Evolutionary conservation across 2,888 invertebrate genomes (phyloP), one percentile per base, ranked within the genome.

Genomic region (Leptopilina drosophilae): DNA sequence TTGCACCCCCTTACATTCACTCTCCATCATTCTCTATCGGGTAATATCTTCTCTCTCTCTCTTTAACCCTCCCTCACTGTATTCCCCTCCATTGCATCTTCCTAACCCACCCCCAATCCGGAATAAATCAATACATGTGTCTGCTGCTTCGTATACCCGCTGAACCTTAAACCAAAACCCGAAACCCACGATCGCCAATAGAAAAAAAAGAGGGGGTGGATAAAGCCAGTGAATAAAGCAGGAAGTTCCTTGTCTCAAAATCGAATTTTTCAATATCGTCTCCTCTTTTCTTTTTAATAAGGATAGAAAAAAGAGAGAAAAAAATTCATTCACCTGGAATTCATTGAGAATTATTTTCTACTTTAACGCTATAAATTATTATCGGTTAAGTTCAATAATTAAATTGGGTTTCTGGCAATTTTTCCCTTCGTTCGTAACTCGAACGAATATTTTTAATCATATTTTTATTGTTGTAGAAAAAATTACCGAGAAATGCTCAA

Each of bases 71-170:
- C 42, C 42, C 75, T 76, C 81, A 65, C 66, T 64, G 82, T 64
- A 78, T 78, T 78, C 80, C 65, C 53, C 69, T 64, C 76, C 62
- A 69, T 62, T 69, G 78, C 64, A 49, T 56, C 73, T 83, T 80
- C 42, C 78, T 79, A 79, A 77, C 80, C 84, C 84, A 84, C 85
- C 86, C 84, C 85, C 85, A 80, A 84, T 83, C 86, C 87, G 87
- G 89, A 91, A 91, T 91, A 91, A 91, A 91, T 91, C 91, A 91
- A 91, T 91, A 91, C 90, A 90, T 89, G 90, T 91, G 91, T 91
- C 91, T 91, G 91, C 90, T 88, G 87, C 88, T 87, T 86, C 87
- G 87, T 85, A 86, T 86, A 85, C 85, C 82, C 86, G 83, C 83
- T 84, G 84, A 87, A 86, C 87, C 89, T 88, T 88, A 85, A 86